Evolutionary conservation across 2,113 vertebrate species (phyloP).

Genomic region (Muntiacus reevesi): DNA sequence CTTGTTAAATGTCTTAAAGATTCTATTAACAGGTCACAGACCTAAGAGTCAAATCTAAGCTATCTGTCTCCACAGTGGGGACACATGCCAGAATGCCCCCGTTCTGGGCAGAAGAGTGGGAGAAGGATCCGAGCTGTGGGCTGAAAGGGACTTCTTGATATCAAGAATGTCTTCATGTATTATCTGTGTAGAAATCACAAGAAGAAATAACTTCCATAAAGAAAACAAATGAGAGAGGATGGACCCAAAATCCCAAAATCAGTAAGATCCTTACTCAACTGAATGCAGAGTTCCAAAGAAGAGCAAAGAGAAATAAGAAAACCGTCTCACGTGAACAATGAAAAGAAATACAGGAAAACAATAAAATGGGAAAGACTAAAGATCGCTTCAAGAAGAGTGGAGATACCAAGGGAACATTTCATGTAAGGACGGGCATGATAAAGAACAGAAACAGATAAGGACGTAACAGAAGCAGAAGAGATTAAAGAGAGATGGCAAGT

Average conservation of each 20-base stretch:
- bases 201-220: not conserved
- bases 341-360: not conserved
- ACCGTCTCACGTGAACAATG: not conserved
- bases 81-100: not conserved
- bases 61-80: not conserved
- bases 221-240: not conserved
- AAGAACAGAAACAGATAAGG: not conserved
- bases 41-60: not conserved
- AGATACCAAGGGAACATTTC: not conserved
- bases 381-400: not conserved
- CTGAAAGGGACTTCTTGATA: not conserved
- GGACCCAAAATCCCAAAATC: not conserved
- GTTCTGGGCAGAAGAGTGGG: fast-evolving
- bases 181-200: not conserved
- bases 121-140: fast-evolving
- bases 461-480: not conserved
- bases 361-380: not conserved
- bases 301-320: not conserved
- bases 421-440: not conserved
- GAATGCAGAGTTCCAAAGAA: not conserved
- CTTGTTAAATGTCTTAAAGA: not conserved
- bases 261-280: not conserved
- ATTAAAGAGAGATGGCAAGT: not conserved
- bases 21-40: not conserved
- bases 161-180: not conserved